Evolutionary conservation across 2,888 invertebrate species (phyloP).

Genomic region (Operophtera brumata): DNA sequence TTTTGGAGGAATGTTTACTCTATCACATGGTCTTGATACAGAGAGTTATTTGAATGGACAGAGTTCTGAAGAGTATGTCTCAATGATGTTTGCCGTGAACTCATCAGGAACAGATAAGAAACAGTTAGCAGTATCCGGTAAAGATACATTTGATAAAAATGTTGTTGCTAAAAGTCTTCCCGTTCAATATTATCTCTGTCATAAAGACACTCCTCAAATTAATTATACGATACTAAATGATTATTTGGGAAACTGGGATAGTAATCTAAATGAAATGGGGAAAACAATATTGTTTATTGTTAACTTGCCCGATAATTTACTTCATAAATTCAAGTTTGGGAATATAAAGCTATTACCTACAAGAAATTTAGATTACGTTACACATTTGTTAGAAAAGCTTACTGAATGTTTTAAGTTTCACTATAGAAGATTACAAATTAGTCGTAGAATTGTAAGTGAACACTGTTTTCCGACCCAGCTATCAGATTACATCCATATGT

Average conservation of each 20-base stretch:
- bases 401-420: constrained; percentile 46
- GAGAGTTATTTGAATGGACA: constrained; percentile 37
- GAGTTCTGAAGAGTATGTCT: constrained; percentile 38
- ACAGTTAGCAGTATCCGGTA: constrained; percentile 41
- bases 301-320: constrained; percentile 36
- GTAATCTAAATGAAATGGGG: constrained; percentile 29
- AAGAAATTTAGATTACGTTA: constrained; percentile 35
- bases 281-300: constrained; percentile 39
- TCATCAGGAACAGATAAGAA: constrained; percentile 39
- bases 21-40: constrained; percentile 39
- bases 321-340: constrained; percentile 32
- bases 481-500: constrained; percentile 42
- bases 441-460: constrained; percentile 16
- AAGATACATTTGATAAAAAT: constrained; percentile 35
- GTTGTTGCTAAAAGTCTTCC: constrained; percentile 35
- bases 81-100: constrained; percentile 41
- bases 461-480: constrained; percentile 3
- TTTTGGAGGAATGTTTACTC: constrained; percentile 41
- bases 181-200: constrained; percentile 40
- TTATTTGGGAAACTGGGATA: constrained; percentile 44
- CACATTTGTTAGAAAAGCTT: constrained; percentile 38
- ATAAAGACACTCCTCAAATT: constrained; percentile 31
- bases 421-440: constrained; percentile 48
- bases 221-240: constrained; percentile 35
- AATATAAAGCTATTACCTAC: constrained; percentile 40